Conservation (phyloP, 2,797 vertebrate genomes). For the Apogon talboti region DNA sequence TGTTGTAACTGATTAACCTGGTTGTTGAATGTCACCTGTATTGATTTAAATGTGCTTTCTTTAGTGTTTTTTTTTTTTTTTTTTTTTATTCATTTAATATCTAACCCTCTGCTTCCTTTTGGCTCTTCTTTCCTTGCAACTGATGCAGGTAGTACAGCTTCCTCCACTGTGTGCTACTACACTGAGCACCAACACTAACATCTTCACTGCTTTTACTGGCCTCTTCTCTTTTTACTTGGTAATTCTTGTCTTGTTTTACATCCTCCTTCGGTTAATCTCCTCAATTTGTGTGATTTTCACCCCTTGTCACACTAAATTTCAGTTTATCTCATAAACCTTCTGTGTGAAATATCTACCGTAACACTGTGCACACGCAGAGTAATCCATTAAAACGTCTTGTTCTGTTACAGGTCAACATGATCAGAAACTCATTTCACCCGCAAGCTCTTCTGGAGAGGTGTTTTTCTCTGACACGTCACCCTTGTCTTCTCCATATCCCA, state of each 20-base stretch:
- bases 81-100: conserved; percentile 39
- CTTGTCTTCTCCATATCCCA: conserved; percentile 82
- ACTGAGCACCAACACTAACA: conserved; percentile 99
- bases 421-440: conserved; percentile 82
- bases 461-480: conserved; percentile 85
- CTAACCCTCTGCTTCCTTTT: conserved; percentile 69
- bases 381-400: conserved; percentile 20
- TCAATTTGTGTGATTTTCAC: neutral
- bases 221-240: conserved; percentile 97
- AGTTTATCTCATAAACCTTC: neutral
- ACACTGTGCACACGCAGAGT: neutral
- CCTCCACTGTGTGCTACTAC: conserved; percentile 97
- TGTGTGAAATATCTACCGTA: neutral
- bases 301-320: neutral
- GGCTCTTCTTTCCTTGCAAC: conserved; percentile 85
- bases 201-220: conserved; percentile 95
- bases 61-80: conserved; percentile 11
- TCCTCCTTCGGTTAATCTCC: conserved; percentile 78
- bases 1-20: conserved; percentile 17
- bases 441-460: conserved; percentile 77
- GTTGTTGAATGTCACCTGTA: neutral
- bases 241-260: conserved; percentile 84
- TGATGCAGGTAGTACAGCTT: conserved; percentile 94
- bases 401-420: conserved; percentile 85
- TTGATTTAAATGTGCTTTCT: conserved; percentile 42